Conservation (phyloP, 2,888 invertebrate species). For the Schizaphis graminum region DNA sequence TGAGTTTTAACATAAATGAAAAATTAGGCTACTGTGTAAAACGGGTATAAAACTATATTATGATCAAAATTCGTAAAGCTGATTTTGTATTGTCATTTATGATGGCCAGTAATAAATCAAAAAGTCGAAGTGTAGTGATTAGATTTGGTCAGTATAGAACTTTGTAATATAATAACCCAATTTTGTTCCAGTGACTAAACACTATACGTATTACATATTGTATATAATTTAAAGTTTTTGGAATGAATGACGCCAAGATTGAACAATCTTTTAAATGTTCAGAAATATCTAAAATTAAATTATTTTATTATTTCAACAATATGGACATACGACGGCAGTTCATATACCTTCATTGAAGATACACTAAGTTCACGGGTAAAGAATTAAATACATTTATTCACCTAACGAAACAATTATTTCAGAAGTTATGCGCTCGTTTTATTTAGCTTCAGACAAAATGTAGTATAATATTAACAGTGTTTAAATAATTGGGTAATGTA, state of each 20-base stretch:
- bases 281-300: background rate
- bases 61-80: background rate
- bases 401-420: background rate
- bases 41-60: background rate
- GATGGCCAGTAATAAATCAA: background rate
- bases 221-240: background rate
- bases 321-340: background rate
- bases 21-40: background rate
- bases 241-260: background rate
- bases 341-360: background rate
- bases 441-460: background rate
- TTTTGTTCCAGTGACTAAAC: background rate
- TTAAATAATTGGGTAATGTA: background rate
- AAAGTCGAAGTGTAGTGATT: slow-evolving; percentile 11
- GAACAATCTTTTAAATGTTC: background rate
- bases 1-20: background rate
- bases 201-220: background rate
- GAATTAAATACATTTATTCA: background rate
- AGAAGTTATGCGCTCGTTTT: background rate
- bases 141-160: background rate
- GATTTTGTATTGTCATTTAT: background rate
- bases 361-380: background rate
- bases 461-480: background rate
- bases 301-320: background rate
- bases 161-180: slow-evolving; percentile 9